Evolutionary conservation across 2,888 invertebrate species (phyloP).

Genomic region (Mythimna loreyi): DNA sequence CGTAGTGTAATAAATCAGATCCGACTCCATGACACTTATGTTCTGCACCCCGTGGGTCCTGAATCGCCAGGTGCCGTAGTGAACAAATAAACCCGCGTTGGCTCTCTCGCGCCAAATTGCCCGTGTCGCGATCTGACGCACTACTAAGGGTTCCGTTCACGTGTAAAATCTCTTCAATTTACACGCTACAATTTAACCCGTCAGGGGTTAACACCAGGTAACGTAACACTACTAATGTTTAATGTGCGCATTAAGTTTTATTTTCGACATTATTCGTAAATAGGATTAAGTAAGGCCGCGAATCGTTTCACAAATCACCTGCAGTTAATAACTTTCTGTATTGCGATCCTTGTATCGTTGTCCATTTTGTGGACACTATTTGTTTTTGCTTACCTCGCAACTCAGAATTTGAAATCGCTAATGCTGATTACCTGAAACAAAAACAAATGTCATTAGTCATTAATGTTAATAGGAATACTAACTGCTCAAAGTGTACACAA

Average conservation of each 20-base stretch:
- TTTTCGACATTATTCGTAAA: conserved; percentile 70
- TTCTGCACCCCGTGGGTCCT: conserved; percentile 73
- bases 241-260: conserved; percentile 71
- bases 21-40: conserved; percentile 68
- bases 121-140: conserved; percentile 86
- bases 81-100: conserved; percentile 82
- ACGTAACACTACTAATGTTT: conserved; percentile 71
- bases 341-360: conserved; percentile 54
- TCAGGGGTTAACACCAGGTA: conserved; percentile 73
- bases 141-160: conserved; percentile 85
- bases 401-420: conserved; percentile 65
- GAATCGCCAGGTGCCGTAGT: conserved; percentile 84
- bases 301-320: conserved; percentile 67
- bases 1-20: conserved; percentile 40
- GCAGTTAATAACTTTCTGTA: conserved; percentile 41
- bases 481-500: conserved; percentile 67
- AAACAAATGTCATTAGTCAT: conserved; percentile 74
- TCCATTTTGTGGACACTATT: conserved; percentile 56
- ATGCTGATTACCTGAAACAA: conserved; percentile 86
- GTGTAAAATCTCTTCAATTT: conserved; percentile 87
- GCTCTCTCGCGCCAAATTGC: conserved; percentile 87
- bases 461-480: conserved; percentile 67
- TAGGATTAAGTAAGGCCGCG: conserved; percentile 70
- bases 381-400: conserved; percentile 69
- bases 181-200: conserved; percentile 79